These are phyloP conservation scores for Phalangium opilio DNA, from an alignment of 2,888 invertebrate genomes.

Conservation along the genomic window DNA sequence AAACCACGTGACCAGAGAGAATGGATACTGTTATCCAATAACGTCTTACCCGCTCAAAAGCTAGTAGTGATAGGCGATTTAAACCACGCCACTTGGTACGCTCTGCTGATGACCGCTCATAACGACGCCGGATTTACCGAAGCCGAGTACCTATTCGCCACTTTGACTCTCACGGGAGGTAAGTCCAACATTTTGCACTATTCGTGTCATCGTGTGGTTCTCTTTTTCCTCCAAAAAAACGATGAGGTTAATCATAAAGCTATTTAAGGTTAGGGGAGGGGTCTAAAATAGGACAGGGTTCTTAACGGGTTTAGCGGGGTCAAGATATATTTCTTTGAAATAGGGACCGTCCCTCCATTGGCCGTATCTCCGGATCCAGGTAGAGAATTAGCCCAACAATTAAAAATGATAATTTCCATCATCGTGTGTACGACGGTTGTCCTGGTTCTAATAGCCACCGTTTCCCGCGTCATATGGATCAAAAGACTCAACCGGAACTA, in stretches of 20 bases:
- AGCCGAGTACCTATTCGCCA: slow-evolving; percentile 88
- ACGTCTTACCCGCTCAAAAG: slow-evolving; percentile 52
- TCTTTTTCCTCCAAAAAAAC: too few relatives aligned
- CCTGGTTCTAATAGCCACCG: slow-evolving; percentile 12
- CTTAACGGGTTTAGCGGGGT: too few relatives aligned
- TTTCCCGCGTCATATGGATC: slow-evolving; percentile 14
- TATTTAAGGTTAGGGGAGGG: too few relatives aligned
- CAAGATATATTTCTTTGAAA: too few relatives aligned
- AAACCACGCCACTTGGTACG: slow-evolving; percentile 87
- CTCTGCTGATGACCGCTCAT: slow-evolving; percentile 59
- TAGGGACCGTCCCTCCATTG: too few relatives aligned
- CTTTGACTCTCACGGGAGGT: slow-evolving; percentile 87
- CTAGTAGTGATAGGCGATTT: slow-evolving; percentile 42
- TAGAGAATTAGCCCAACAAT: too few relatives aligned
- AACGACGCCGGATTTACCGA: slow-evolving; percentile 93
- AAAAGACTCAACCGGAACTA: slow-evolving; percentile 8
- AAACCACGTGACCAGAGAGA: slow-evolving; percentile 35
- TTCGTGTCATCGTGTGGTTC: too few relatives aligned
- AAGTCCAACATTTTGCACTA: too few relatives aligned
- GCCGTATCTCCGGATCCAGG: too few relatives aligned
- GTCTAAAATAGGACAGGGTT: too few relatives aligned
- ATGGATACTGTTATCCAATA: slow-evolving; percentile 88
- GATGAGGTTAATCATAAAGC: too few relatives aligned
- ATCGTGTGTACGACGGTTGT: slow-evolving; percentile 15
- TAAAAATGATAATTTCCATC: slow-evolving; percentile 17